Evolutionary conservation across 2,113 vertebrate genomes (phyloP), one percentile per base, ranked within the genome.

Genomic region (Hippolais icterina): DNA sequence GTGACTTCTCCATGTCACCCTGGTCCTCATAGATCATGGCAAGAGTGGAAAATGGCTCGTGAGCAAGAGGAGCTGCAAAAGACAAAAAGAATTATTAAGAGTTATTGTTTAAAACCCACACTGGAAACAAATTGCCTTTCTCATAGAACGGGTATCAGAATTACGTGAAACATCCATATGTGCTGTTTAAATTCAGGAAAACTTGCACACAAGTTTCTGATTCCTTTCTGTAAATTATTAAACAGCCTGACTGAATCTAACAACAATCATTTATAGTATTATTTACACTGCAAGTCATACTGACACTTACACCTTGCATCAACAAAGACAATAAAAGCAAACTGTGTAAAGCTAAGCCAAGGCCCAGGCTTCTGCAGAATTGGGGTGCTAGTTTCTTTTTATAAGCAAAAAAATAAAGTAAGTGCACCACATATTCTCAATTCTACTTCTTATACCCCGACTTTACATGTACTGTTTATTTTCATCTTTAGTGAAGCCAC

Each of bases 1-100:
- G 97, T 0, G 99, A 99, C 83, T 99, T 99, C 83, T 99, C 99
- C 98, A 98, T 98, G 94, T 99, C 99, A 13, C 98, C 99, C 60
- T 99, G 98, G 90, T 99, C 99, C 97, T 99, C 99, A 17, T 99
- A 99, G 96, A 99, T 99, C 99, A 99, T 99, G 50, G 99, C 99
- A 96, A 99, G 97, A 7, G 99, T 99, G 41, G 99, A 99, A 96
- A 99, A 99, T 0, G 99, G 99, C 90, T 99, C 99, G 6, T 99
- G 99, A n/a, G 99, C 99, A 96, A 99, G 97, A 84, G 99, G 99
- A 96, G 99, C 99, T 99, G 94, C 91, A 89, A 35, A 89, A 87
- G 35, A 76, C 68, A 90, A 63, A 66, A 82, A 83, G 41, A 83
- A 46, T 17, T 0, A 41, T 37, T 70, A 70, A 33, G 25, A 68